Base-by-base conservation (phyloP, 2,888 invertebrate genomes). In the Formica aserva region DNA sequence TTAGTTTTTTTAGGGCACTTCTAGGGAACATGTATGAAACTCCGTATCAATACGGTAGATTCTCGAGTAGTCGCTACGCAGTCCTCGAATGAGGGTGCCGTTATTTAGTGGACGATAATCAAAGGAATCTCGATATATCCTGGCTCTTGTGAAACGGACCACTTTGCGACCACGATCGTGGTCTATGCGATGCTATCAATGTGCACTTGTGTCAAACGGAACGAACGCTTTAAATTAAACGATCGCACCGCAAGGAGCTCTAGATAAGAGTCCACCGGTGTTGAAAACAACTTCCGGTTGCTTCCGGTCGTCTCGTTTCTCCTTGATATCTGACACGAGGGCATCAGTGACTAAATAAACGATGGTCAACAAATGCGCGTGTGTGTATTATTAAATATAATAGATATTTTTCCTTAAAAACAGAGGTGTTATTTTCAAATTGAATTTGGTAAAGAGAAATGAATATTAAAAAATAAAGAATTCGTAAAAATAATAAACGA, bases 81-180 rank as follows among this genome's bases (percentile, higher is more conserved):
- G 60, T 32, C 18, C 32, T 65, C 32, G 83, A 77, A 92, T 90
- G 90, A 88, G 89, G 89, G 90, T 72, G 87, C 91, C 91, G 87
- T 92, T 91, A 92, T 92, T 92, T 91, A 89, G 87, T 76, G 62
- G 60, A 55, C 65, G 78, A 65, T 80, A 82, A 85, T 83, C 63
- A 82, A 85, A 76, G 69, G 72, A 78, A 71, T 55, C 60, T 63
- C 35, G 62, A 52, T 52, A 41, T 63, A 45, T 48, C 55, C 35
- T 11, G 41, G 55, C 65, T 63, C 63, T 62, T 45, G 63, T 66
- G 69, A 78, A 72, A 74, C 65, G 48, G 18, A 48, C 48, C 67
- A 57, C 75, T 88, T 88, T 86, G 90, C 74, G 85, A 86, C 69
- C 45, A 62, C 26, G 57, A 57, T 62, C 81, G 82, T 52, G 82